phyloP scores from a whole-genome alignment of 1,140 invertebrate species.

The Eubasilissa regina region DNA sequence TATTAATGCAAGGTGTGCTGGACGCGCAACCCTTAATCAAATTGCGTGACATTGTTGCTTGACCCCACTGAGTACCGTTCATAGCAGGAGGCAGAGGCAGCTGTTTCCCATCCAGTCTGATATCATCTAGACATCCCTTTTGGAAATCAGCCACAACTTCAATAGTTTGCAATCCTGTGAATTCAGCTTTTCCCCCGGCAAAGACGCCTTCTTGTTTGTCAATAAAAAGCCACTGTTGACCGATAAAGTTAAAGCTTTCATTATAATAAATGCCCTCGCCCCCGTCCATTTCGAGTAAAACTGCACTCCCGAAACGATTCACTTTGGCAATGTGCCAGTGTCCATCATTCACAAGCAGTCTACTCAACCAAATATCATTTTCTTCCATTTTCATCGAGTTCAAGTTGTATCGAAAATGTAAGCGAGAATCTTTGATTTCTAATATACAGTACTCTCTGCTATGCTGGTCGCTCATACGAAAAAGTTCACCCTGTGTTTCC shows the following conservation, averaged over 20 bases:
- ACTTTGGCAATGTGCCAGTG: conserved; percentile 96
- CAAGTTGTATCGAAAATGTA: conserved; percentile 95
- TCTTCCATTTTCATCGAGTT: conserved; percentile 92
- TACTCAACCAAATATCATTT: conserved; percentile 90
- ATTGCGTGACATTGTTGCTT: conserved; percentile 93
- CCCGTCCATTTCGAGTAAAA: conserved; percentile 92
- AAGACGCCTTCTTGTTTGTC: conserved; percentile 96
- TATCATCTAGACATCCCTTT: conserved; percentile 79
- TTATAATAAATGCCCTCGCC: conserved; percentile 96
- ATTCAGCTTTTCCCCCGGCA: conserved; percentile 95
- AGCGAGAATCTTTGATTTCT: conserved; percentile 91
- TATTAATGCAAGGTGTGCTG: conserved; percentile 93
- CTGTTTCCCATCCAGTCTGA: conserved; percentile 91
- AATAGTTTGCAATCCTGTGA: conserved; percentile 91
- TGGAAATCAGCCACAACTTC: conserved; percentile 96
- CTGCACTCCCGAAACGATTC: conserved; percentile 91
- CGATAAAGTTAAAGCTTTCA: conserved; percentile 91
- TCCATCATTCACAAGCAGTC: conserved; percentile 93
- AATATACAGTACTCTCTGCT: conserved; percentile 95
- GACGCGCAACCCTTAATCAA: conserved; percentile 92
- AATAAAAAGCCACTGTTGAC: conserved; percentile 92
- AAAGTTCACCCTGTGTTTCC: conserved; percentile 92
- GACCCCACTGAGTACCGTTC: conserved; percentile 95
- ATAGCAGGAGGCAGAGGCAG: conserved; percentile 92
- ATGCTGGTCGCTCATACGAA: conserved; percentile 93